These are phyloP conservation scores for Syndactyla subalaris DNA, from an alignment of 2,797 vertebrate genomes.

Conservation along the genomic window DNA sequence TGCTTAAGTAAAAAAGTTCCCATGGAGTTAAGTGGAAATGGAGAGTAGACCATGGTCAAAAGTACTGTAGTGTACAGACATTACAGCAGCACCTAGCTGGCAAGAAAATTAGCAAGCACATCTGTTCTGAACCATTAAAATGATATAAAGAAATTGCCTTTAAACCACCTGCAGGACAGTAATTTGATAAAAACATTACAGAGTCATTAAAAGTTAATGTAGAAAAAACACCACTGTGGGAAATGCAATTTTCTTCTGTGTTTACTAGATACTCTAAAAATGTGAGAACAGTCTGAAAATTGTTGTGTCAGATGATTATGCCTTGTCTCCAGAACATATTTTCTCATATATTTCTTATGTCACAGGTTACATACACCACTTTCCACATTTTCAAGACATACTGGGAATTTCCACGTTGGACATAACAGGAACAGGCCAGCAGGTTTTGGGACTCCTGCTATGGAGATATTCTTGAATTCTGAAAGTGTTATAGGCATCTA, in stretches of 20 bases:
- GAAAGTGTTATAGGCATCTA: not conserved
- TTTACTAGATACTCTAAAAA: not conserved
- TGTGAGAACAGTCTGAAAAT: not conserved
- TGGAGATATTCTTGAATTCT: not conserved
- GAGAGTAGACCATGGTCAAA: not conserved
- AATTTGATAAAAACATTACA: slow-evolving; percentile 36
- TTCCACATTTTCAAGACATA: not conserved
- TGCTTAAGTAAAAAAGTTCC: not conserved
- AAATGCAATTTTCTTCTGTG: not conserved
- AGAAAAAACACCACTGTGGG: not conserved
- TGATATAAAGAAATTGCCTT: slow-evolving; percentile 55
- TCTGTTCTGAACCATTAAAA: slow-evolving; percentile 58
- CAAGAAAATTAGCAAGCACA: slow-evolving; percentile 31
- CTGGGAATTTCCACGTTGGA: not conserved
- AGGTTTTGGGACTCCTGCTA: not conserved
- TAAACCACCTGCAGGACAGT: slow-evolving; percentile 47
- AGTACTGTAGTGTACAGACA: not conserved
- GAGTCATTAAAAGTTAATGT: slow-evolving; percentile 53
- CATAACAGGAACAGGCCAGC: not conserved
- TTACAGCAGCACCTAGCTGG: slow-evolving; percentile 21
- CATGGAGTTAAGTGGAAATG: not conserved
- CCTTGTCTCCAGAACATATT: not conserved
- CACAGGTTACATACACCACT: not conserved
- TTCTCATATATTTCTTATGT: not conserved
- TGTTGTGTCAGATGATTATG: not conserved